Conservation (phyloP, 2,113 vertebrate species). For the Crotalus helleri region DNA sequence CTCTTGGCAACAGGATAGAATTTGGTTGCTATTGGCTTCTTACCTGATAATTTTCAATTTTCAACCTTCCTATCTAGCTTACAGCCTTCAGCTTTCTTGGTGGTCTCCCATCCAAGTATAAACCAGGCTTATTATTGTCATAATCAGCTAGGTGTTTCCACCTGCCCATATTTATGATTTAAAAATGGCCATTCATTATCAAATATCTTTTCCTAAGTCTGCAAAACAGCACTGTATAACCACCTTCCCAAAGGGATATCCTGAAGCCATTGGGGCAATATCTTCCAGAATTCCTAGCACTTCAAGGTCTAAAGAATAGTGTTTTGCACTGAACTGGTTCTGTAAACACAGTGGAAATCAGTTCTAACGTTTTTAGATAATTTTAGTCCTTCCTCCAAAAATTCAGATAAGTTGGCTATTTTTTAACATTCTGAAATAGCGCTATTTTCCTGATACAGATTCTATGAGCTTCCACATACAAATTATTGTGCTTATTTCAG, state of each 20-base stretch:
- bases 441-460: neutral
- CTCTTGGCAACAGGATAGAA: neutral
- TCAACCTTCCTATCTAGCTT: neutral
- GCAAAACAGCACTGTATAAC: neutral
- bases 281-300: neutral
- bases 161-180: neutral
- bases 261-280: neutral
- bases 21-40: neutral
- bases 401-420: neutral
- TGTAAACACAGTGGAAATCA: neutral
- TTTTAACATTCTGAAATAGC: neutral
- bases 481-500: neutral
- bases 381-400: neutral
- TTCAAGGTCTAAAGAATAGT: neutral
- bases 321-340: neutral
- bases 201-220: neutral
- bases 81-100: neutral
- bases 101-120: neutral
- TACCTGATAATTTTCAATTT: neutral
- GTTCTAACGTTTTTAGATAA: neutral
- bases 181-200: neutral
- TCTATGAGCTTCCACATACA: neutral
- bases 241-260: neutral
- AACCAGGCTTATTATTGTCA: neutral
- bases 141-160: neutral